A percentile compares a stretch with the other conserved stretches of the same genome.
Conservation (phyloP, 2,888 invertebrate genomes). For the Thereva unica region DNA sequence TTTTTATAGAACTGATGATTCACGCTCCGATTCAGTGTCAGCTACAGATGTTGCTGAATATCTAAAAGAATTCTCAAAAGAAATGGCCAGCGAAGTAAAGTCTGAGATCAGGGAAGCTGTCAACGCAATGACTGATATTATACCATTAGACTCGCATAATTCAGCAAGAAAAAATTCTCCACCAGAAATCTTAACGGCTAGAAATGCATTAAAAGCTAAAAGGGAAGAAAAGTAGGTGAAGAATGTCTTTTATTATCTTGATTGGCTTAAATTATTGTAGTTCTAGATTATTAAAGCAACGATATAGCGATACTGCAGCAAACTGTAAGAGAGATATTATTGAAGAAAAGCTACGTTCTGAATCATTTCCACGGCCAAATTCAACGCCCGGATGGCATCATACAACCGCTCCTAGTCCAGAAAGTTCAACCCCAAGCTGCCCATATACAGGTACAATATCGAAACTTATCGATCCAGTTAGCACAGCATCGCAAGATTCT, state of each 20-base stretch:
- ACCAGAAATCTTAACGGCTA: constrained; percentile 52
- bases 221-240: constrained; percentile 44
- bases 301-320: constrained; percentile 37
- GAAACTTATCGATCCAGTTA: constrained; percentile 60
- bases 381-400: constrained; percentile 41
- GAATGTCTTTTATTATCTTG: constrained; percentile 27
- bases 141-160: constrained; percentile 56
- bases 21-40: constrained; percentile 70
- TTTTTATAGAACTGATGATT: constrained; percentile 62
- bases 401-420: constrained; percentile 41
- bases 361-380: constrained; percentile 44
- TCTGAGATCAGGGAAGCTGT: constrained; percentile 76
- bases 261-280: not conserved
- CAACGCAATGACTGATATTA: constrained; percentile 73
- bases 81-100: constrained; percentile 80
- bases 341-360: constrained; percentile 39
- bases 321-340: not conserved
- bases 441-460: constrained; percentile 46
- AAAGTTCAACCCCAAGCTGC: constrained; percentile 43
- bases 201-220: constrained; percentile 49
- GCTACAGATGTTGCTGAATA: constrained; percentile 78
- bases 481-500: constrained; percentile 70
- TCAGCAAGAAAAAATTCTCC: constrained; percentile 60
- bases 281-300: constrained; percentile 40
- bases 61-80: constrained; percentile 75